Base-by-base conservation (phyloP, 1,140 invertebrate species). In the Drosophila ambigua region DNA sequence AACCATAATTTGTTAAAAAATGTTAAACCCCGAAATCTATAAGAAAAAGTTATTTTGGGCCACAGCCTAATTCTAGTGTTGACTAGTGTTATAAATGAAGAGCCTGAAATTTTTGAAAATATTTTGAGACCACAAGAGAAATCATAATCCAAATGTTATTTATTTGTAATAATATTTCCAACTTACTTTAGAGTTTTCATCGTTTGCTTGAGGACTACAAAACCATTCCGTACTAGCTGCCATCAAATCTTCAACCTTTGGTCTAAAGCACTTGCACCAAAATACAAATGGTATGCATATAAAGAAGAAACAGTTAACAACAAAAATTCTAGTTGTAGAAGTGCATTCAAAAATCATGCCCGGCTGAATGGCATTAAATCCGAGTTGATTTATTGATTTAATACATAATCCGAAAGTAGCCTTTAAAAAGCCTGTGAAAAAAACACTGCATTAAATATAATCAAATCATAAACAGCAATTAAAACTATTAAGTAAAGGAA, bases 171-270 rank as follows among this genome's bases (percentile, higher is more conserved):
- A 16, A 4, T 7, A 23, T 31, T 31, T 9, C 8, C 2, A 28
- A 8, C 28, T 9, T 9, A 75, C 72, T 45, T 45, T 20, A 9
- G 20, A 13, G 16, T 48, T 35, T 4, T 51, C 62, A 2, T 5
- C 9, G 0, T 54, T 39, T 13, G 7, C 2, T 23, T 35, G 64
- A 9, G 63, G 45, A 20, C 46, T 46, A 20, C 76, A 79, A 31
- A 60, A 28, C 80, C 80, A 84, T 52, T 84, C 80, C 5, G 35
- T 63, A n/a, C 80, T 77, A 2, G 80, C 76, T 15, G 63, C 76
- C 24, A 79, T 50, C 6, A 84, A 26, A 53, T 84, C 80, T 43
- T 79, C 77, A 4, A 67, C 9, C 43, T 54, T 72, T 4, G 80
- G 80, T 0, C 35, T 23, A 23, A 79, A 84, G 7, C 76, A 84